Evolutionary conservation across 2,888 invertebrate genomes (phyloP), one percentile per base, ranked within the genome.

Genomic region (Macrophya annulata): DNA sequence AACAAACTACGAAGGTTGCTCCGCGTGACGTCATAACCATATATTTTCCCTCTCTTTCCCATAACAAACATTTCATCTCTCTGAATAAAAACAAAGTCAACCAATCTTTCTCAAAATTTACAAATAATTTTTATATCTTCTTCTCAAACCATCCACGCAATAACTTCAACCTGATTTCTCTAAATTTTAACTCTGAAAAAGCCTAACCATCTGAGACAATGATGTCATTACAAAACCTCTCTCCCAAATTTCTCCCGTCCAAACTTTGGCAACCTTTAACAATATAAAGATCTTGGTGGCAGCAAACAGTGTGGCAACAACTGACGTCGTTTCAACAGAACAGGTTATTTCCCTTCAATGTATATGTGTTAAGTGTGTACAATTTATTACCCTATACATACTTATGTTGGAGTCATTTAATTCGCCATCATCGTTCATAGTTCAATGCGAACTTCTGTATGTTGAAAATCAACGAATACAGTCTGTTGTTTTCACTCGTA

Each of bases 341-440:
- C 45, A 74, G 45, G 45, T 74, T 74, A 48, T n/a, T 74, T 74
- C 45, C 17, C 40, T 55, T 10, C 55, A 55, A 43, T 74, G 45
- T 68, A 37, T 68, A 8, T 68, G 68, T 37, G 10, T 3, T 31
- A 31, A 37, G 10, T 55, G 55, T 5, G 15, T 48, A 48, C 48
- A 48, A 9, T 4, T 25, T 21, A 62, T 62, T 10, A 25, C 12
- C 10, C 4, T 25, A 9, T 48, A 12, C 8, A 45, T 45, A 72
- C 21, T 9, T 25, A 43, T 43, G 15, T 48, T 74, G 45, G 9
- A 45, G 31, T 21, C 8, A 43, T 68, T 72, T 72, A 72, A 45
- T 45, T 74, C 74, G 25, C 45, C 12, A 45, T 62, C 43, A 43
- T 21, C n/a, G 74, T 43, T 62, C 43, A 43, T 43, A 0, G 74